These are phyloP conservation scores for Scartelaos histophorus DNA, from an alignment of 2,113 vertebrate genomes.

Conservation along the genomic window DNA sequence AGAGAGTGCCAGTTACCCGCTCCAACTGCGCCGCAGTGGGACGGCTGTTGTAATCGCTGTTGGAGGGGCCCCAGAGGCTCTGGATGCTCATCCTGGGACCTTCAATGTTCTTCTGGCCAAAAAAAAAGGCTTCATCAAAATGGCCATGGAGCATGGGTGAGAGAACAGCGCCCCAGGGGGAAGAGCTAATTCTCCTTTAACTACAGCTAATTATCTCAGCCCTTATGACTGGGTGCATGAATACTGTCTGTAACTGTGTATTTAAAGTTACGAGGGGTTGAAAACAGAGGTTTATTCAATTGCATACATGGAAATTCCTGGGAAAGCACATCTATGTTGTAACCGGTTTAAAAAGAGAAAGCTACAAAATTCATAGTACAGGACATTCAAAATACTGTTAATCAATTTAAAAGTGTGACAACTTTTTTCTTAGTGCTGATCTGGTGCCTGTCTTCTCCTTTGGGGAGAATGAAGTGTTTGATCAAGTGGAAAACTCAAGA, in stretches of 20 bases:
- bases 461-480: conserved; percentile 89
- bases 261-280: neutral
- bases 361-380: neutral
- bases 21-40: conserved; percentile 74
- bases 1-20: conserved; percentile 77
- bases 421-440: conserved; percentile 67
- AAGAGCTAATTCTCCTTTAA: conserved; percentile 9
- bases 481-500: conserved; percentile 83
- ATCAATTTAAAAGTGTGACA: neutral
- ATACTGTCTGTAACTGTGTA: conserved; percentile 5
- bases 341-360: conserved; percentile 2
- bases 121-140: conserved; percentile 90
- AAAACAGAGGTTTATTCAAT: conserved; percentile 49
- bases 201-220: conserved; percentile 9
- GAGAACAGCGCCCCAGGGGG: conserved; percentile 7
- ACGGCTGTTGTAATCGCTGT: conserved; percentile 81
- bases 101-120: conserved; percentile 81
- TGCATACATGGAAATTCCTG: conserved; percentile 20
- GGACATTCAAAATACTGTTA: neutral
- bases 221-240: conserved; percentile 7
- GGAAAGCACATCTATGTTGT: conserved; percentile 16
- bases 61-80: conserved; percentile 86
- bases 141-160: conserved; percentile 89
- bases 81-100: conserved; percentile 86
- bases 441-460: conserved; percentile 91